A percentile compares a stretch with the other conserved stretches of the same genome.
Evolutionary conservation across 1,140 invertebrate species (phyloP).

Genomic region (Stenopsyche tienmushanensis): DNA sequence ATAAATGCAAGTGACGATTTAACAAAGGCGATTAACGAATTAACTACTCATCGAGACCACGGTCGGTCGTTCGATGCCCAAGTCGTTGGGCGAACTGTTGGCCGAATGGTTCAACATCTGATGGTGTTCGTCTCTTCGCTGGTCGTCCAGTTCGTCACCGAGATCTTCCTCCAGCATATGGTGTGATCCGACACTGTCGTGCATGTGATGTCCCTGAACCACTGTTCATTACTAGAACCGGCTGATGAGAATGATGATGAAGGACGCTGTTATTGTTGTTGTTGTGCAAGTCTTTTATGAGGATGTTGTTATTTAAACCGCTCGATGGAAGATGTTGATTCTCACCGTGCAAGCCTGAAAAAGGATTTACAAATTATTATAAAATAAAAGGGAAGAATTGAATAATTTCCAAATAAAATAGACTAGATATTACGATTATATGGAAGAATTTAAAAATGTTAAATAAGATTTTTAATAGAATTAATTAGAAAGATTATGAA

Average conservation of each 20-base stretch:
- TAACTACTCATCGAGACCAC: constrained; percentile 46
- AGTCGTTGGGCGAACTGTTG: constrained; percentile 26
- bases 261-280: constrained; percentile 27
- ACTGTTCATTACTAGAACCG: constrained; percentile 36
- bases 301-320: constrained; percentile 34
- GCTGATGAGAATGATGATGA: constrained; percentile 28
- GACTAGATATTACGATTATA: too few species aligned
- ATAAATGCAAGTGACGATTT: too few species aligned
- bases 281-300: constrained; percentile 13
- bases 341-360: constrained; percentile 15
- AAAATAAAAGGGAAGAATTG: too few species aligned
- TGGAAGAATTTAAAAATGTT: too few species aligned
- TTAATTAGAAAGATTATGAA: too few species aligned
- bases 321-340: constrained; percentile 20
- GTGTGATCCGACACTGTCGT: constrained; percentile 18
- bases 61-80: constrained; percentile 46
- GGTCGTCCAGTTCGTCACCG: constrained; percentile 29
- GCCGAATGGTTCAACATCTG: constrained; percentile 15
- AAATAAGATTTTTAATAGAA: too few species aligned
- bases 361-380: background rate
- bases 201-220: constrained; percentile 19
- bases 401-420: too few species aligned
- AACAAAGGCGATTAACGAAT: too few species aligned
- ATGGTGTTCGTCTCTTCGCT: constrained; percentile 23
- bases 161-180: constrained; percentile 27